Base-by-base conservation (phyloP, 1,140 invertebrate genomes). In the Aplysia californica region DNA sequence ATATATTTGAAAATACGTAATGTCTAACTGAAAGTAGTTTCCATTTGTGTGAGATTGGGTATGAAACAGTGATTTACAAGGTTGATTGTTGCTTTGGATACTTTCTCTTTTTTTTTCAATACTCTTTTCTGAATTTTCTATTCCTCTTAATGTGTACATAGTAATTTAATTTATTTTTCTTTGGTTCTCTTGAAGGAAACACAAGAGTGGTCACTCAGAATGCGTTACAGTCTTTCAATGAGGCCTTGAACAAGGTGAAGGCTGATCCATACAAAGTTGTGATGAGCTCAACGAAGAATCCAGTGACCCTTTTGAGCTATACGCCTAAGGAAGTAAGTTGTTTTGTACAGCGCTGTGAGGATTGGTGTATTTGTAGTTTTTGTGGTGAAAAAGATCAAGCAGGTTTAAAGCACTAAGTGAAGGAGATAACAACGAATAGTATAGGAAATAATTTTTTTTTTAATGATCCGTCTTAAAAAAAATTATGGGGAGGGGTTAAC, bases 231-330 rank as follows among this genome's bases (percentile, higher is more conserved):
- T 97, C 96, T 84, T 99, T 99, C 88, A 97, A 99, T 91, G 95
- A 95, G 68, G 97, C 98, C 90, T 93, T 99, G 84, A 96, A 96
- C 39, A 95, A 96, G 84, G 97, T 95, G 35, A 92, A 97, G 58
- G 96, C 95, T 85, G 97, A 99, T 91, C 98, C 98, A 0, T 99
- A 99, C 88, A 95, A 99, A 89, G 95, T 99, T 33, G 93, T 99
- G 4, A 97, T 99, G 96, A 96, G 95, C 88, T 96, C 97, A 20
- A 97, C 98, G 0, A 95, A 95, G 83, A 91, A 99, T 39, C 98
- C 98, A 1, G 94, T 99, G 26, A 97, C 97, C 0, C 91, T 99
- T 36, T 91, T 99, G 0, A 97, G 98, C 90, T 97, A 99, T 90
- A 95, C 94, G 84, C 94, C 95, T 1, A 75, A 75, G 55, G 72